phyloP scores from a whole-genome alignment of 1,140 invertebrate genomes.

The Drosophila setifemur region DNA sequence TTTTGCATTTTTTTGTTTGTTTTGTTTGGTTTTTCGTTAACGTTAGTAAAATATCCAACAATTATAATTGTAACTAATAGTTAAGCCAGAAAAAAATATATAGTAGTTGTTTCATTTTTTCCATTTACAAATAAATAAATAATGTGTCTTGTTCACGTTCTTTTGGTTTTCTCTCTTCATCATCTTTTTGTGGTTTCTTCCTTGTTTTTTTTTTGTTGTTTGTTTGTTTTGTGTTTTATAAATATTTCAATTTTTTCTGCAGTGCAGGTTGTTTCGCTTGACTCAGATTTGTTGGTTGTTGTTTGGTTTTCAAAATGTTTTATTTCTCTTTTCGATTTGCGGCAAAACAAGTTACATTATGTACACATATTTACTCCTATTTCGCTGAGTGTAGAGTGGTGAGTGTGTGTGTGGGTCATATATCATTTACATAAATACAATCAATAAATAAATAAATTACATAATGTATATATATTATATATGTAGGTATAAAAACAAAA shows the following conservation, averaged over 20 bases:
- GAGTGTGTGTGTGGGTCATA: conserved; percentile 13
- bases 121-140: conserved; percentile 73
- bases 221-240: not conserved
- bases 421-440: conserved; percentile 77
- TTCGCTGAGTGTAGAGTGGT: conserved; percentile 25
- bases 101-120: conserved; percentile 60
- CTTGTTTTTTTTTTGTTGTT: conserved; percentile 8
- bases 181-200: conserved; percentile 15
- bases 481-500: conserved; percentile 62
- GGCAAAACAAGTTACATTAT: conserved; percentile 48
- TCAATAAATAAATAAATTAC: conserved; percentile 78
- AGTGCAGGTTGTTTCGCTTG: no score
- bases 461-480: conserved; percentile 35
- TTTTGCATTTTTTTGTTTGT: conserved; percentile 31
- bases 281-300: conserved; percentile 11
- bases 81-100: conserved; percentile 71
- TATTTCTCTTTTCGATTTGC: not conserved
- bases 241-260: no score
- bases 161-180: not conserved
- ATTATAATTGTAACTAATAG: conserved; percentile 77
- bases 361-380: conserved; percentile 52
- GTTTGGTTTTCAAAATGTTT: not conserved
- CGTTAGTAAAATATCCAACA: conserved; percentile 80
- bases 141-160: conserved; percentile 60
- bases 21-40: conserved; percentile 60